Percentiles rank a stretch among this genome's conserved stretches.
These are phyloP conservation scores for Hylyphantes graminicola DNA, from an alignment of 1,140 invertebrate species.

Conservation along the genomic window DNA sequence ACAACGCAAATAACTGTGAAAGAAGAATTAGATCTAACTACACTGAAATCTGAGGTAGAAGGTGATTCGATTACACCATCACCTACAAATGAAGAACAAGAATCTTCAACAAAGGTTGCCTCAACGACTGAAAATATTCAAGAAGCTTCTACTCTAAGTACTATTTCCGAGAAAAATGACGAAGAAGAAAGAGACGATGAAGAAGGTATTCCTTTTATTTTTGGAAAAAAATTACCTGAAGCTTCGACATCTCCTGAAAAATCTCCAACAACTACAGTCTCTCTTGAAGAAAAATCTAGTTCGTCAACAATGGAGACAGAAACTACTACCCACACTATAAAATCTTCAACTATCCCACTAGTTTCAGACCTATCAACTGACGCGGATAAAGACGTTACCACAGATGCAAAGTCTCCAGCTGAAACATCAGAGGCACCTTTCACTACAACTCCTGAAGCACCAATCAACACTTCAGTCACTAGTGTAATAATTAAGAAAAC, in stretches of 20 bases:
- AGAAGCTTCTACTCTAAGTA: background rate
- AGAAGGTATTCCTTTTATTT: too few species aligned
- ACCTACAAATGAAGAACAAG: too few species aligned
- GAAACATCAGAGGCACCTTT: background rate
- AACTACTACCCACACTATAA: too few species aligned
- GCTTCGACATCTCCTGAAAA: too few species aligned
- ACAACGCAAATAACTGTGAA: background rate
- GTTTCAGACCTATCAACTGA: background rate
- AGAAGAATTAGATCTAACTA: background rate
- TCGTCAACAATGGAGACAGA: too few species aligned
- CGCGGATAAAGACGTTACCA: background rate
- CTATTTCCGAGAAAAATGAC: background rate
- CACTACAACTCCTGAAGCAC: background rate
- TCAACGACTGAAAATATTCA: background rate
- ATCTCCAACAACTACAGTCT: too few species aligned
- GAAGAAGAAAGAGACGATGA: too few species aligned
- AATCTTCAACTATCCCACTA: too few species aligned
- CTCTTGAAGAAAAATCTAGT: too few species aligned
- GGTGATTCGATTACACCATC: too few species aligned
- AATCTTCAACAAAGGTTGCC: background rate
- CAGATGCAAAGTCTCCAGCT: background rate
- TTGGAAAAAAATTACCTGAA: too few species aligned
- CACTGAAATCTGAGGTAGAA: background rate
- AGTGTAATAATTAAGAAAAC: background rate
- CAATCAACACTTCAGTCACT: background rate